Base-by-base conservation (phyloP, 2,888 invertebrate genomes). In the Atherix ibis region DNA sequence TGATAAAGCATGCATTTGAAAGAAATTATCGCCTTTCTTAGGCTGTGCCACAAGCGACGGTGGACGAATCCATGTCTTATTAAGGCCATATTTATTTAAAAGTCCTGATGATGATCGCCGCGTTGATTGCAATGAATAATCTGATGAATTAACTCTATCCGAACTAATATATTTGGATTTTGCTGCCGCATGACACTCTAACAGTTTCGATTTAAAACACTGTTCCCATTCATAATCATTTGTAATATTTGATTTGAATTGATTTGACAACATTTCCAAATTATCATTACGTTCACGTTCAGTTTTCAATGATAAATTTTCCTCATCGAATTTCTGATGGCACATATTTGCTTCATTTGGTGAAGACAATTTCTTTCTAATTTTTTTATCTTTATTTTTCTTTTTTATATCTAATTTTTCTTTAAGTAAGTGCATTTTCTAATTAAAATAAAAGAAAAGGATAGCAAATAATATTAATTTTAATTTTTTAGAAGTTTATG, bases 341-440 rank as follows among this genome's bases (percentile, higher is more conserved):
- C n/a, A n/a, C n/a, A n/a, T n/a, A n/a, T n/a, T n/a, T n/a, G n/a
- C n/a, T n/a, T n/a, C n/a, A n/a, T n/a, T n/a, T n/a, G n/a, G n/a
- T n/a, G n/a, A n/a, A n/a, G n/a, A n/a, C n/a, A n/a, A n/a, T n/a
- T n/a, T n/a, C n/a, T n/a, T n/a, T n/a, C n/a, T n/a, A n/a, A n/a
- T 12, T 10, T 24, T 24, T 9, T 19, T 19, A 12, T 32, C 32
- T 40, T 43, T 41, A 15, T 35, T 35, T 30, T 42, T 43, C 33
- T 44, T 44, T 28, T 42, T 38, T 30, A 36, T 27, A 18, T 44
- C 42, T 27, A 44, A 25, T 39, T 41, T 34, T 22, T 31, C 18
- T 18, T 40, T 38, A 8, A 44, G 19, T 27, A 41, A 39, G 32
- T 42, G 42, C 44, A 44, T 44, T 44, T 44, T 44, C 42, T 44